Conservation (phyloP, 2,888 invertebrate genomes). For the Pterobdella sp. region DNA sequence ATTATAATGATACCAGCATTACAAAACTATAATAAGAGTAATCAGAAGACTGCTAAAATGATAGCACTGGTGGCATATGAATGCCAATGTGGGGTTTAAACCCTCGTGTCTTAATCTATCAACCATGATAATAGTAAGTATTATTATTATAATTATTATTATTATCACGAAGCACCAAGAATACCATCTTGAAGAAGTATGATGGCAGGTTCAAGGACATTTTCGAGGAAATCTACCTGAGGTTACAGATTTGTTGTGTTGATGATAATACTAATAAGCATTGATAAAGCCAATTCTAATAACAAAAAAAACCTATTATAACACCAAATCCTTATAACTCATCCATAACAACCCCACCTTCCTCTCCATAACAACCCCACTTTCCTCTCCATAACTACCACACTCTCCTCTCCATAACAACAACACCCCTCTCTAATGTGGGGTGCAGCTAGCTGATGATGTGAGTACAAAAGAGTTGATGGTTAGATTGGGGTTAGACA, state of each 20-base stretch:
- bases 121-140: not conserved
- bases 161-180: constrained; percentile 66
- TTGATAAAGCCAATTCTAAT: not conserved
- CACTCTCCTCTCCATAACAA: not conserved
- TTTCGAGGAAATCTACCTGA: constrained; percentile 86
- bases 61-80: too few species aligned
- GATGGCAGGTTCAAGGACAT: constrained; percentile 95
- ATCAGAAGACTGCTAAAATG: too few species aligned
- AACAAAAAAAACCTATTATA: too few species aligned
- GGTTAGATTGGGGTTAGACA: too few species aligned
- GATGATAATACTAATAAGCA: not conserved
- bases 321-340: not conserved
- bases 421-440: not conserved
- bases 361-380: not conserved
- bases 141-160: constrained; percentile 5
- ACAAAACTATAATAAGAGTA: not conserved
- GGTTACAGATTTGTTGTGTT: constrained; percentile 41
- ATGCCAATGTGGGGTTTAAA: too few species aligned
- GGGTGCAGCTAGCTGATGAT: too few species aligned
- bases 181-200: constrained; percentile 89
- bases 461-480: too few species aligned
- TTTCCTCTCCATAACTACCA: not conserved
- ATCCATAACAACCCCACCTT: not conserved
- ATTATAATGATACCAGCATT: not conserved
- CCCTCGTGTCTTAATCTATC: not conserved